A percentile compares a stretch with the other conserved stretches of the same genome.
Conservation (phyloP, 2,888 invertebrate species). For the Cataglyphis livida region DNA sequence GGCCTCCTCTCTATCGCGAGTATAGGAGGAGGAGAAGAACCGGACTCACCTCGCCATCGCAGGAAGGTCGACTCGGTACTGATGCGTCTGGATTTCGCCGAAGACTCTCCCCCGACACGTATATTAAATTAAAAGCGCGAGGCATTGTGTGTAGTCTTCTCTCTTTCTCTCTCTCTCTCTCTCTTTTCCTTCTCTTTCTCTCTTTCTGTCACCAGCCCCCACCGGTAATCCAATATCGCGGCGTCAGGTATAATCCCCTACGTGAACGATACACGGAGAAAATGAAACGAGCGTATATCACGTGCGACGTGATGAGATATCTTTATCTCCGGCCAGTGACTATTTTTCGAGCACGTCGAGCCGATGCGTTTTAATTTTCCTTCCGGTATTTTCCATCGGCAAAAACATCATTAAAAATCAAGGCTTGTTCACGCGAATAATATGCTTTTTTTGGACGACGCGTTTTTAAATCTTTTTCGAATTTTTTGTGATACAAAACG, state of each 20-base stretch:
- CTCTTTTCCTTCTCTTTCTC: background rate
- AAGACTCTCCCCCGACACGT: conserved; percentile 78
- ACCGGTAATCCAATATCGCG: conserved; percentile 79
- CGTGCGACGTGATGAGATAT: background rate
- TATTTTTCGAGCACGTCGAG: background rate
- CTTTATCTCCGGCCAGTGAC: conserved; percentile 20
- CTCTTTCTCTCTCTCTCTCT: background rate
- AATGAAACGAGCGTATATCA: conserved; percentile 17
- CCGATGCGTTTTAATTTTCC: conserved; percentile 11
- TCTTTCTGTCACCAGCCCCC: conserved; percentile 27
- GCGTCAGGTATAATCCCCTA: conserved; percentile 56
- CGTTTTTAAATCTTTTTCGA: background rate
- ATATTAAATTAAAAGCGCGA: conserved; percentile 83
- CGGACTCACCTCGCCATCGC: conserved; percentile 76
- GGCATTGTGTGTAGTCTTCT: conserved; percentile 49
- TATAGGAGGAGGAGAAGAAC: conserved; percentile 21
- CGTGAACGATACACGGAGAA: conserved; percentile 40
- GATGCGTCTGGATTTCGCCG: conserved; percentile 80
- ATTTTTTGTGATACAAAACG: background rate
- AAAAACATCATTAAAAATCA: conserved; percentile 1
- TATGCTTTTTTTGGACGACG: background rate
- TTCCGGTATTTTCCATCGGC: background rate
- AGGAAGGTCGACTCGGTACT: conserved; percentile 82
- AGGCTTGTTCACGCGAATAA: background rate
- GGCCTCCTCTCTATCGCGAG: conserved; percentile 18